Conservation (phyloP, 30 jellyfish, hydroid and myxozoan species). For the Chironex yamaguchii region DNA sequence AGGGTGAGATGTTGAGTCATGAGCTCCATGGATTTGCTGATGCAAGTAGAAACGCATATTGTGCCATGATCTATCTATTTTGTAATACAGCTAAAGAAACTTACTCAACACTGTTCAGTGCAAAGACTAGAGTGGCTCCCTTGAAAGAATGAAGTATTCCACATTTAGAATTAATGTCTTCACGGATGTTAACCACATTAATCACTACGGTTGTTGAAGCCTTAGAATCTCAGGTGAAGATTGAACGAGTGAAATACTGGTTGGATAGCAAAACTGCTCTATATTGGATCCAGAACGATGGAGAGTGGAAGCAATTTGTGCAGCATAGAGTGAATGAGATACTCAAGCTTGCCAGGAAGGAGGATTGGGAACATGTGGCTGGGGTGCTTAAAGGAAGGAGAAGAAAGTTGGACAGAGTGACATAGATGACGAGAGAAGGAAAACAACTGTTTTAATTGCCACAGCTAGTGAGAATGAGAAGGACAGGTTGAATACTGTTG, state of each 20-base stretch:
- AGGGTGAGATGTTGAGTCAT: not conserved
- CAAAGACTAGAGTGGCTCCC: slow-evolving; percentile 3
- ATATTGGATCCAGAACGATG: slow-evolving; percentile 21
- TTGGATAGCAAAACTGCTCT: slow-evolving; percentile 58
- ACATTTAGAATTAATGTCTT: slow-evolving; percentile 25
- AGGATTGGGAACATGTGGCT: slow-evolving; percentile 41
- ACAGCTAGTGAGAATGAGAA: not conserved
- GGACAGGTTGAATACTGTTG: not conserved
- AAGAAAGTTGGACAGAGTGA: no score
- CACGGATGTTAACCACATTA: slow-evolving; percentile 26
- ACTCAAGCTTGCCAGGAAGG: not conserved
- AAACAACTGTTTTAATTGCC: not conserved
- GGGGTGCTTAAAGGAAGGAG: no score
- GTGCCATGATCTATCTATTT: slow-evolving; percentile 36
- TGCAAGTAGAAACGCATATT: slow-evolving; percentile 14
- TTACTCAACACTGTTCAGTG: slow-evolving; percentile 15
- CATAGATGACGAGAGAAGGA: not conserved
- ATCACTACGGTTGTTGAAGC: slow-evolving; percentile 5
- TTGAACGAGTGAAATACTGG: slow-evolving; percentile 34
- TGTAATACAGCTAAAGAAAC: slow-evolving; percentile 8
- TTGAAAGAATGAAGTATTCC: slow-evolving; percentile 32
- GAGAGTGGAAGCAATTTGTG: slow-evolving; percentile 62
- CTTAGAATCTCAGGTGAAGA: not conserved
- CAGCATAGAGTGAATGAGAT: slow-evolving; percentile 37
- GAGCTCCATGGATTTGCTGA: slow-evolving; percentile 34